Conservation (phyloP, 2,888 invertebrate species). For the Synergus gifuensis region DNA sequence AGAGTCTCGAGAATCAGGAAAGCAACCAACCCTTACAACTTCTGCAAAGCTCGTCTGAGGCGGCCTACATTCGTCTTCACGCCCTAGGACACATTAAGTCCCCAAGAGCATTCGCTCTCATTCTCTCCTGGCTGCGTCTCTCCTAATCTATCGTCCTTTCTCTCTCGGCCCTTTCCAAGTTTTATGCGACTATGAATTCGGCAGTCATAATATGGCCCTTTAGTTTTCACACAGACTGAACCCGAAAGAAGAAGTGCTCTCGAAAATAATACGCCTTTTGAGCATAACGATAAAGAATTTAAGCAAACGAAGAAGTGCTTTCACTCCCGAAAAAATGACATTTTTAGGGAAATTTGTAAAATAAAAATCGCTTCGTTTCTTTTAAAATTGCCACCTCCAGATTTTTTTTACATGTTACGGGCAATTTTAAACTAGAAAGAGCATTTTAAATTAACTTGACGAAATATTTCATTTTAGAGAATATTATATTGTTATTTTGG, state of each 20-base stretch:
- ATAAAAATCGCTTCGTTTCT: not conserved
- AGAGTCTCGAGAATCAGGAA: conserved; percentile 23
- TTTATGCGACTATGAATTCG: conserved; percentile 30
- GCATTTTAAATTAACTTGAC: too few species aligned
- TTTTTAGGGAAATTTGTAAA: not conserved
- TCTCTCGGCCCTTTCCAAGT: conserved; percentile 14
- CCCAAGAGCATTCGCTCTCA: conserved; percentile 56
- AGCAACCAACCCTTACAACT: conserved; percentile 52
- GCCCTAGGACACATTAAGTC: conserved; percentile 64
- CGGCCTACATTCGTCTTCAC: conserved; percentile 61
- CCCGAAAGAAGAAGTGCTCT: not conserved
- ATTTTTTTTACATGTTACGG: too few species aligned
- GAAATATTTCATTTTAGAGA: too few species aligned
- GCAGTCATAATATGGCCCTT: conserved; percentile 2
- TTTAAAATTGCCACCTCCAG: not conserved
- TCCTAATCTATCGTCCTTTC: conserved; percentile 32
- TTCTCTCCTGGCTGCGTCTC: conserved; percentile 41
- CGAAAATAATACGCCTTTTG: not conserved
- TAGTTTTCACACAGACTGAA: conserved; percentile 2
- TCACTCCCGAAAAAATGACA: not conserved
- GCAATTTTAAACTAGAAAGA: too few species aligned
- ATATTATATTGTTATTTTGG: too few species aligned
- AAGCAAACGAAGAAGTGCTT: not conserved
- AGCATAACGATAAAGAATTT: not conserved
- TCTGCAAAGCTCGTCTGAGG: conserved; percentile 59